Evolutionary conservation across 2,797 vertebrate genomes (phyloP).

Genomic region (Tragelaphus eurycerus): DNA sequence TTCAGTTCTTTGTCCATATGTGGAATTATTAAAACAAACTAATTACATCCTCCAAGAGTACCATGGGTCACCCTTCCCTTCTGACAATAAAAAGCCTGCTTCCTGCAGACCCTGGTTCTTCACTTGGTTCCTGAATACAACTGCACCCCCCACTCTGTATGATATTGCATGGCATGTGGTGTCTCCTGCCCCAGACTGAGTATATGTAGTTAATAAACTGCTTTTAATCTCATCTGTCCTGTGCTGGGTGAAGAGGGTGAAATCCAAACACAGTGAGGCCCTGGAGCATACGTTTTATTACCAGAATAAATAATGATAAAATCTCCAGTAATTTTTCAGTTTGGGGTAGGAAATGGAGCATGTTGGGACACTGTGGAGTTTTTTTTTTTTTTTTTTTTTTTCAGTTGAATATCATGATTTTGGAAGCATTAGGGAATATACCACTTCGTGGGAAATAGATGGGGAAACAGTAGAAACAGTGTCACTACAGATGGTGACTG

Average conservation of each 20-base stretch:
- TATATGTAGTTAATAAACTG: not conserved
- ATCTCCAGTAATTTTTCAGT: conserved; percentile 14
- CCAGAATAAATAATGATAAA: not conserved
- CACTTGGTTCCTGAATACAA: not conserved
- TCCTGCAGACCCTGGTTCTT: not conserved
- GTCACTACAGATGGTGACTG: too few relatives aligned
- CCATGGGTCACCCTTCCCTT: not conserved
- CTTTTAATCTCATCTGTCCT: not conserved
- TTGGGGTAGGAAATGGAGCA: not conserved
- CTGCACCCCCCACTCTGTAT: not conserved
- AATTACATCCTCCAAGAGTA: not conserved
- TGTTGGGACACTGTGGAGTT: not conserved
- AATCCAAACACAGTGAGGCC: not conserved
- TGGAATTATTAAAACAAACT: not conserved
- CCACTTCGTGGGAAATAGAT: too few relatives aligned
- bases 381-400: not conserved
- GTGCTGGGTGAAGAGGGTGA: not conserved
- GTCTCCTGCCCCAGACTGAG: not conserved
- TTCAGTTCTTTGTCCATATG: not conserved
- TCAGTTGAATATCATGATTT: not conserved
- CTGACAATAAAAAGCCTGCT: not conserved
- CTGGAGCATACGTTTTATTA: conserved; percentile 16
- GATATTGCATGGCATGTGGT: not conserved
- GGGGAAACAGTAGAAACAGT: too few relatives aligned
- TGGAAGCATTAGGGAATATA: not conserved